phyloP scores from a whole-genome alignment of 2,888 invertebrate genomes.

The Esperia sulphurella region DNA sequence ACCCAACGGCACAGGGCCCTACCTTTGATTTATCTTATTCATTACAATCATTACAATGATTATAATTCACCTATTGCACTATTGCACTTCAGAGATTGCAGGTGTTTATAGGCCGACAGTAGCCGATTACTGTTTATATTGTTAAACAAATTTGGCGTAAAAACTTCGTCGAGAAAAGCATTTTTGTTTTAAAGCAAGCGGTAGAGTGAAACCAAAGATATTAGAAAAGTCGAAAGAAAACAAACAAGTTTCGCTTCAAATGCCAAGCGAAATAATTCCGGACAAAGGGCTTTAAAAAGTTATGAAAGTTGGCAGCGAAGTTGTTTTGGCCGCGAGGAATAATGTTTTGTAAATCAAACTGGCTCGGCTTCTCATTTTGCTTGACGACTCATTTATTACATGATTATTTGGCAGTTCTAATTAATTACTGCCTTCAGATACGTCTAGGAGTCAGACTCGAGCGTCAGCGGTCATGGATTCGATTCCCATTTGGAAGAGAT shows the following conservation, averaged over 20 bases:
- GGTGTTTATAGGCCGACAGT: not conserved
- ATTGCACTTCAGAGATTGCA: too few relatives aligned
- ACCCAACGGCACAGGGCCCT: too few relatives aligned
- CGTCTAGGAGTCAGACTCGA: too few relatives aligned
- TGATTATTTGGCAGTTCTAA: conserved; percentile 2
- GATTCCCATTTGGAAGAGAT: too few relatives aligned
- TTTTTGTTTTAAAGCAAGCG: not conserved
- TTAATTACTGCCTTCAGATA: conserved; percentile 1
- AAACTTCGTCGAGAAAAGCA: not conserved
- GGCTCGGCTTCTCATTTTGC: conserved; percentile 2
- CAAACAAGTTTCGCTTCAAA: conserved; percentile 5
- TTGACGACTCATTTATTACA: conserved; percentile 1
- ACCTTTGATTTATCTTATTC: too few relatives aligned
- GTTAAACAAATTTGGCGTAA: not conserved
- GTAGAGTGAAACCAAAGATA: not conserved
- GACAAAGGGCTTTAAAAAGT: conserved; percentile 14
- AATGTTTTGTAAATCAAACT: conserved; percentile 2
- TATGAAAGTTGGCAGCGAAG: conserved; percentile 12
- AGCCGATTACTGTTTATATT: too few relatives aligned
- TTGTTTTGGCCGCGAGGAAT: conserved; percentile 6
- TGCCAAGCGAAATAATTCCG: conserved; percentile 9
- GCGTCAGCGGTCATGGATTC: too few relatives aligned
- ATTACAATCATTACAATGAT: too few relatives aligned
- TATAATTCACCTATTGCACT: too few relatives aligned
- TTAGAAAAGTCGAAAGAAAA: conserved; percentile 13